Conservation (phyloP, 53 echinoderm and acorn worm species). For the Antedon mediterranea region DNA sequence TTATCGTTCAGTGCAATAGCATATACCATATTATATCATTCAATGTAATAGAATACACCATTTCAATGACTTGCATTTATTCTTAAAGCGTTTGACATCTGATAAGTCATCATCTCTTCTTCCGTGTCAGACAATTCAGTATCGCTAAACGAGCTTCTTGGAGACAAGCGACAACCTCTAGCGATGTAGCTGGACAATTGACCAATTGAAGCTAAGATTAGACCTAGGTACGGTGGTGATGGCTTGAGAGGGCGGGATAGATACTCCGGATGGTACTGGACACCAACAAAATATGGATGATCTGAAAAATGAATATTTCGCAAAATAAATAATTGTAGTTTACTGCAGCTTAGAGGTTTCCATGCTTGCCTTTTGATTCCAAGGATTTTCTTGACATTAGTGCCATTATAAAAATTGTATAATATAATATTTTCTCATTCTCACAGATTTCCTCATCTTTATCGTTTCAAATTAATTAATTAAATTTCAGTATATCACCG, state of each 20-base stretch:
- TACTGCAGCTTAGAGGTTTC: no score
- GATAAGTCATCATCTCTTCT: constrained; percentile 39
- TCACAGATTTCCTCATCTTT: no score
- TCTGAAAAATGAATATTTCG: constrained; percentile 32
- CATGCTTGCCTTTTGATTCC: no score
- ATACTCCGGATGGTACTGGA: constrained; percentile 99
- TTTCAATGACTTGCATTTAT: neutral
- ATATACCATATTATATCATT: no score
- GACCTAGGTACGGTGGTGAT: constrained; percentile 83
- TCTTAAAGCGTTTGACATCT: neutral
- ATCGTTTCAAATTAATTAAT: no score
- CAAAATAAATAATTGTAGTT: no score
- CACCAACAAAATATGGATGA: constrained; percentile 95
- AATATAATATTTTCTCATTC: no score
- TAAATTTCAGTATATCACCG: no score
- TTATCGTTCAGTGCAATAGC: no score
- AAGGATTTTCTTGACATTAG: no score
- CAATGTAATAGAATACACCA: no score
- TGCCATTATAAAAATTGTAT: no score
- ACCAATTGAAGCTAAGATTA: constrained; percentile 65
- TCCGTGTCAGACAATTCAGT: constrained; percentile 81
- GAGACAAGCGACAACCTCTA: constrained; percentile 73
- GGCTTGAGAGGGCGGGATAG: constrained; percentile 95
- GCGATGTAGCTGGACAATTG: constrained; percentile 47
- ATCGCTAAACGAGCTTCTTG: constrained; percentile 50